Percentiles rank a stretch among this genome's conserved stretches.
phyloP scores from a whole-genome alignment of 2,888 invertebrate species.

The Drosophila koepferae region DNA sequence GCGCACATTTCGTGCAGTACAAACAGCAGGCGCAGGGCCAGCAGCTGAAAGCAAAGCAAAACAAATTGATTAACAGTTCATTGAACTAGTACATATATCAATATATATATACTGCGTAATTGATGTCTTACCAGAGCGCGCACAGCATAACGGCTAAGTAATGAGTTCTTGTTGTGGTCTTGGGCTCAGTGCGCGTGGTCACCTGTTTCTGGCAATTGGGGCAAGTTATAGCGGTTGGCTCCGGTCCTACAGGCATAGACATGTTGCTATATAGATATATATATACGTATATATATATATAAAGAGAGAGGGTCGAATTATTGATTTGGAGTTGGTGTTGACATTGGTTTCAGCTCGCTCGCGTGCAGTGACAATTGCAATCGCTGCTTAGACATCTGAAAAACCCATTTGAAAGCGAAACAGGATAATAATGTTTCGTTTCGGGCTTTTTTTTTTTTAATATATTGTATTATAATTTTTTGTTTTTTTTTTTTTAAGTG shows the following conservation, averaged over 20 bases:
- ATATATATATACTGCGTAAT: background rate
- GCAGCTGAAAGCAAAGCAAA: constrained; percentile 61
- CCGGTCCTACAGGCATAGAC: constrained; percentile 71
- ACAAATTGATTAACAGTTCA: background rate
- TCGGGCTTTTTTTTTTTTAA: background rate
- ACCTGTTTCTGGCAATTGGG: constrained; percentile 85
- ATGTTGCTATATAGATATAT: constrained; percentile 39
- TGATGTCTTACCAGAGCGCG: constrained; percentile 69
- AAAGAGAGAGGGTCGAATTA: background rate
- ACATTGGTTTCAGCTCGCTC: constrained; percentile 24
- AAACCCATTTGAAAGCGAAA: constrained; percentile 18
- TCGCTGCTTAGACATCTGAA: constrained; percentile 32
- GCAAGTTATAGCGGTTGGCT: constrained; percentile 80
- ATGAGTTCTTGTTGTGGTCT: constrained; percentile 80
- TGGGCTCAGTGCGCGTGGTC: constrained; percentile 83
- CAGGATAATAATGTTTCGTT: constrained; percentile 3
- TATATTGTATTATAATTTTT: too few relatives aligned
- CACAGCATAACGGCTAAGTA: constrained; percentile 81
- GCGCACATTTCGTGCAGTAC: constrained; percentile 87
- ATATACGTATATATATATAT: background rate
- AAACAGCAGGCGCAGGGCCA: constrained; percentile 87
- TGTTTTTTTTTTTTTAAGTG: background rate
- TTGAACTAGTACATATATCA: background rate
- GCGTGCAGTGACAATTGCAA: constrained; percentile 6
- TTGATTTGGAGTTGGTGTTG: constrained; percentile 20